These are phyloP conservation scores for Caenorhabditis inopinata DNA, from an alignment of 1,140 invertebrate species.

Conservation along the genomic window DNA sequence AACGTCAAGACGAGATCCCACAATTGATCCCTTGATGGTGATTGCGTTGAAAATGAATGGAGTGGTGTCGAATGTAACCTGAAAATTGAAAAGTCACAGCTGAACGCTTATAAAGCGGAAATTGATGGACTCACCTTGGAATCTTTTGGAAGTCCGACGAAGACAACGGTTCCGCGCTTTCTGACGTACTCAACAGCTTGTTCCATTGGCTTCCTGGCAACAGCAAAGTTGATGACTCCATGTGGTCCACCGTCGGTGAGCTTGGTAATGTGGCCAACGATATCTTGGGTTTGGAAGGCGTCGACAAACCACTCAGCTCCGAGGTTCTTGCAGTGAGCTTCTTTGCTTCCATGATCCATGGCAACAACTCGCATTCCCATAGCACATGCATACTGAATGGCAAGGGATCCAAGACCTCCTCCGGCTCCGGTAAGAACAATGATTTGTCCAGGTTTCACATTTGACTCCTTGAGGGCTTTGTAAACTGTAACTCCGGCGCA, in stretches of 20 bases:
- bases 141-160: conserved; percentile 50
- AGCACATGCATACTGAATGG: conserved; percentile 50
- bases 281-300: not conserved
- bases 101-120: no score
- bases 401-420: conserved; percentile 50
- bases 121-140: not conserved
- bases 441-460: conserved; percentile 42
- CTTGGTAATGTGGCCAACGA: conserved; percentile 1
- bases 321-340: conserved; percentile 43
- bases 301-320: conserved; percentile 49
- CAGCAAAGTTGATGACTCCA: conserved; percentile 45
- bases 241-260: conserved; percentile 48
- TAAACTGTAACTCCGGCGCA: conserved; percentile 52
- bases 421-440: conserved; percentile 49
- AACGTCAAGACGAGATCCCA: conserved; percentile 46
- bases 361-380: conserved; percentile 49
- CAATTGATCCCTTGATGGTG: conserved; percentile 40
- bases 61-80: conserved; percentile 32
- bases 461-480: conserved; percentile 44
- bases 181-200: conserved; percentile 43
- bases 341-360: conserved; percentile 40
- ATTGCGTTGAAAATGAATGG: conserved; percentile 37
- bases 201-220: conserved; percentile 44
- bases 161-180: conserved; percentile 44
- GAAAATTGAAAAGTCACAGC: not conserved